Evolutionary conservation across 2,113 vertebrate genomes (phyloP), one percentile per base, ranked within the genome.

Genomic region (Tor tambroides): DNA sequence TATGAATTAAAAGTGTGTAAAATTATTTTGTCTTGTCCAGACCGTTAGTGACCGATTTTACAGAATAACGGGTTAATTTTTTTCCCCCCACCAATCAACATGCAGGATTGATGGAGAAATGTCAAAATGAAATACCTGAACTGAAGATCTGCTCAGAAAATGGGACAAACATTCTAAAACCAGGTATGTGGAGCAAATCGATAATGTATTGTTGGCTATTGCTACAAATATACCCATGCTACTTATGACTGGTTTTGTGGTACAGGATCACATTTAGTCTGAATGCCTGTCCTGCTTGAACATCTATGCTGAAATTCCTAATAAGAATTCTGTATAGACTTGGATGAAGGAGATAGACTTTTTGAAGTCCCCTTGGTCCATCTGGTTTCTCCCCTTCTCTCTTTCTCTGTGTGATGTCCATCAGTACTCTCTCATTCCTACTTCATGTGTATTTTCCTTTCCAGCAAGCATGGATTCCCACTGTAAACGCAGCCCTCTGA

Each of bases 391-490:
- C 38, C 46, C 49, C 80, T 35, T 69, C 41, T 81, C 28, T 56
- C 11, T 77, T 28, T 71, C 35, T 84, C 21, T 87, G 17, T 84
- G 35, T 54, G 28, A 35, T 69, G 17, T 71, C 17, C 43, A 46
- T 83, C 63, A 72, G 63, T 28, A 71, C 23, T 87, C 38, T 80
- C 32, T 85, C 75, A 30, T 41, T 69, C 1, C 63, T 69, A 9
- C 80, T 67, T 89, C 30, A 86, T 95, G 90, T 94, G 81, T 94
- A 94, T 95, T 95, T 96, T 94, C 85, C 90, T 96, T 95, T 95
- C 74, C 81, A 91, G 43, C 79, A 89, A 92, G 88, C 85, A 86
- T 84, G 92, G 93, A 89, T 89, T 90, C 78, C 92, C 17, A 21
- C 86, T 89, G 87, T 91, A 90, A 88, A 94, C 87, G 21, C n/a